Base-by-base conservation (phyloP, 2,797 vertebrate genomes). In the Ataeniobius toweri region DNA sequence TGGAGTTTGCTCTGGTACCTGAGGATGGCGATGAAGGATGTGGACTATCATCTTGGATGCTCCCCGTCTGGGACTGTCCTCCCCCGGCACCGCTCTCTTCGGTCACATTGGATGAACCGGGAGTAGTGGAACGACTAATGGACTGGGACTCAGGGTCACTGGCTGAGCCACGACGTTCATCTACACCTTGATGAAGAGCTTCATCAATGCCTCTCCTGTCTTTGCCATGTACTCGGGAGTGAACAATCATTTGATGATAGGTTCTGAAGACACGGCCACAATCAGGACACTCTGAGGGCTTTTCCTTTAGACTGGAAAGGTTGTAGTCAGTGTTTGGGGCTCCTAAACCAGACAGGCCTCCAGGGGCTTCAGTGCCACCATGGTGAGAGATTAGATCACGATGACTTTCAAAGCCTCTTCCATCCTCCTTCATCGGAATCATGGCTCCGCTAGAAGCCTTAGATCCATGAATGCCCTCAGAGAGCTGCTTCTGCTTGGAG, bases 111-210 rank as follows among this genome's bases (percentile, higher is more conserved):
- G 98, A 99, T 28, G 98, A 99, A 20, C 98, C 98, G 0, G 98
- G 98, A 9, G 98, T 99, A 80, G 98, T 99, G 1, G 98, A 99
- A 63, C 98, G 96, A 94, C 98, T 99, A 91, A 99, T 97, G n/a
- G 98, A 99, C 92, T 99, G 98, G 80, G 98, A 99, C 91, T 99
- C 98, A 0, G 98, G 98, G 89, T 99, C 98, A 0, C 98, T 99
- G 83, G 98, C 98, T 14, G 98, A 99, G 55, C 98, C 98, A 1
- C 98, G 97, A 10, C 98, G 96, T 84, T 99, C 98, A 0, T 99
- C 98, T 3, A 98, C 93, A 80, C 93, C 93, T 55, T 96, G 95
- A 77, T 96, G 95, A 84, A 96, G 91, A 7, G 91, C 92, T n/a
- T 99, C 98, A 1, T 99, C 98, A 1, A 96, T 94, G 70, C 83